Base-by-base conservation (phyloP, 2,888 invertebrate genomes). In the Lasioglossum figueresi region DNA sequence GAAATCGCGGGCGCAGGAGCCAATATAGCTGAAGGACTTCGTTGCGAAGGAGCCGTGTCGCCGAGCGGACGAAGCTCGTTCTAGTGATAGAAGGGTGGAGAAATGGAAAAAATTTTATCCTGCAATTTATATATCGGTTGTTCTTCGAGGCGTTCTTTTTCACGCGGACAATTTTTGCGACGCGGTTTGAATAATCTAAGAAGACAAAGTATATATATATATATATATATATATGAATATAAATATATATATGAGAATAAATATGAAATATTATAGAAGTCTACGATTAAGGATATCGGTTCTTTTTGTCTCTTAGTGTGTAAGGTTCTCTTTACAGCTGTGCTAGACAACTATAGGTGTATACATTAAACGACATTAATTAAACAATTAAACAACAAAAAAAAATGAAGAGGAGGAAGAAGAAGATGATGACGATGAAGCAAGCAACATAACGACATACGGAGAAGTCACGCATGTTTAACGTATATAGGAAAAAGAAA, bases 311-410 rank as follows among this genome's bases (percentile, higher is more conserved):
- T 93, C 86, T 88, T 91, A 91, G 90, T 88, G 90, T 91, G 86
- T 93, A 93, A 92, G 93, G 84, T 91, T 92, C 93, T 92, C 93
- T 94, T 91, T 90, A 93, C 94, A 94, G 94, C 94, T 94, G 94
- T 94, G 94, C 93, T 94, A 94, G 94, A 94, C 94, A 94, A 94
- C 93, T 94, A 94, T 93, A 93, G 91, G 83, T 84, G 80, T 81
- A 88, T 79, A 80, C 79, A 76, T 84, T 66, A 85, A 80, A 80
- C 80, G 80, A 85, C 71, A 78, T 77, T 78, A 71, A 68, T 56
- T 84, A 68, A 66, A 80, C 75, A 75, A 63, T 78, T 80, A 85
- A 73, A 45, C 45, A 10, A 31, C 27, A 45, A 27, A 73, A 70
- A 78, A 68, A 68, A 37, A 68, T 16, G 8, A 37, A 37, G 68